Evolutionary conservation across 2,113 vertebrate species (phyloP).

Genomic region (Larimichthys crocea): DNA sequence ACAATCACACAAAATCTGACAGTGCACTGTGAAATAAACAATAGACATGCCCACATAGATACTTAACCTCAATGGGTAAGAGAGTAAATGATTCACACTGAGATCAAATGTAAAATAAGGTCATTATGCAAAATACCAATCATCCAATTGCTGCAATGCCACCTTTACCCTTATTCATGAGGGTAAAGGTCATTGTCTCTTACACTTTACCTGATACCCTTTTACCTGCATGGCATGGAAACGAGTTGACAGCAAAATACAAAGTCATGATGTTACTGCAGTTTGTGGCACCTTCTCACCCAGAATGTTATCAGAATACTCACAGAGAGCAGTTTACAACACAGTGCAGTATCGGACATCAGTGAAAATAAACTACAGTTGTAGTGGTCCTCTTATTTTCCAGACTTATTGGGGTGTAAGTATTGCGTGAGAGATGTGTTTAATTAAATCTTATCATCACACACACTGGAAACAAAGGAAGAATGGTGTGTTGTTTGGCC

Average conservation of each 20-base stretch:
- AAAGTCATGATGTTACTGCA: constrained; percentile 6
- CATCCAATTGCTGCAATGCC: background rate
- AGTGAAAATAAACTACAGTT: background rate
- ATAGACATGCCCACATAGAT: background rate
- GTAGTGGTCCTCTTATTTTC: background rate
- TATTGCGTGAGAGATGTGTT: constrained; percentile 23
- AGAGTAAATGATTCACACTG: background rate
- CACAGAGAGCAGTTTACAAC: background rate
- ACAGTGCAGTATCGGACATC: background rate
- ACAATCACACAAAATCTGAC: background rate
- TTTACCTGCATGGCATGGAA: constrained; percentile 29
- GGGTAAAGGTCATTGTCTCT: background rate
- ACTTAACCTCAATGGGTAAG: background rate
- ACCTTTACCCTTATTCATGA: background rate
- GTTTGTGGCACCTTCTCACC: constrained; percentile 21
- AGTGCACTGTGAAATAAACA: background rate
- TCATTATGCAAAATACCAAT: background rate
- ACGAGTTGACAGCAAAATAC: background rate
- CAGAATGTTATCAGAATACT: constrained; percentile 13
- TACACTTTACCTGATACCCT: background rate
- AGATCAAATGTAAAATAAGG: background rate
- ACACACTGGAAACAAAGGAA: background rate
- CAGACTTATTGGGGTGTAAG: background rate
- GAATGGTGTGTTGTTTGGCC: constrained; percentile 40
- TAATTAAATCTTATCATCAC: constrained; percentile 29